These are phyloP conservation scores for Himalopsyche tibetana DNA, from an alignment of 2,888 invertebrate genomes.

Conservation along the genomic window DNA sequence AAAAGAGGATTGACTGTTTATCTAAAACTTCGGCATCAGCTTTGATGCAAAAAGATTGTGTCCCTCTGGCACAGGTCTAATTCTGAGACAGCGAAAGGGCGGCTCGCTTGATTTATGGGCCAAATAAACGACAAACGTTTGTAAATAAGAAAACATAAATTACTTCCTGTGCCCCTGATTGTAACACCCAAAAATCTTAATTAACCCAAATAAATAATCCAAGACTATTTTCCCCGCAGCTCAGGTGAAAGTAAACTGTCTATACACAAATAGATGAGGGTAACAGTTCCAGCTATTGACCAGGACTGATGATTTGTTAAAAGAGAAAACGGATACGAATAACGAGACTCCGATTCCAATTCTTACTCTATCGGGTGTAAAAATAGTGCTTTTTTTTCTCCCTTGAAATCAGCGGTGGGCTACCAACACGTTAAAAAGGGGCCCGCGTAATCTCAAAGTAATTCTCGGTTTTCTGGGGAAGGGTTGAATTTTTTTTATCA, in stretches of 20 bases:
- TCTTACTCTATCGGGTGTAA: too few relatives aligned
- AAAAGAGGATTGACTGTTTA: too few relatives aligned
- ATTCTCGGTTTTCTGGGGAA: too few relatives aligned
- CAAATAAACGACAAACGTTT: slow-evolving; percentile 60
- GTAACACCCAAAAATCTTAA: slow-evolving; percentile 56
- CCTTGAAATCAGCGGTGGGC: too few relatives aligned
- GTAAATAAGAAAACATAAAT: slow-evolving; percentile 62
- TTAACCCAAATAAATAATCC: slow-evolving; percentile 63
- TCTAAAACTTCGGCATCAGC: too few relatives aligned
- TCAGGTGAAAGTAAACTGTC: background rate
- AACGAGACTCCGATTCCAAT: too few relatives aligned
- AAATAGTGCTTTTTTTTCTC: too few relatives aligned
- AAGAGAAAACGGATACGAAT: too few relatives aligned
- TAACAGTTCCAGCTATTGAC: background rate
- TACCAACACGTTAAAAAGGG: too few relatives aligned
- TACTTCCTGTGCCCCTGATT: slow-evolving; percentile 50
- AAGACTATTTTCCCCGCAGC: slow-evolving; percentile 35
- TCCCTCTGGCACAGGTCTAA: slow-evolving; percentile 22
- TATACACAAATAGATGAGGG: background rate
- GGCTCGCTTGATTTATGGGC: slow-evolving; percentile 54
- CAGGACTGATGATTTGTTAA: too few relatives aligned
- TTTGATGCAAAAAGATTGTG: background rate
- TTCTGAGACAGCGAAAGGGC: slow-evolving; percentile 41
- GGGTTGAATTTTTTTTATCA: too few relatives aligned
- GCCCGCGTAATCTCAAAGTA: too few relatives aligned